Percentiles rank a stretch among this genome's conserved stretches.
These are phyloP conservation scores for Melanotaenia boesemani DNA, from an alignment of 2,797 vertebrate genomes.

Conservation along the genomic window DNA sequence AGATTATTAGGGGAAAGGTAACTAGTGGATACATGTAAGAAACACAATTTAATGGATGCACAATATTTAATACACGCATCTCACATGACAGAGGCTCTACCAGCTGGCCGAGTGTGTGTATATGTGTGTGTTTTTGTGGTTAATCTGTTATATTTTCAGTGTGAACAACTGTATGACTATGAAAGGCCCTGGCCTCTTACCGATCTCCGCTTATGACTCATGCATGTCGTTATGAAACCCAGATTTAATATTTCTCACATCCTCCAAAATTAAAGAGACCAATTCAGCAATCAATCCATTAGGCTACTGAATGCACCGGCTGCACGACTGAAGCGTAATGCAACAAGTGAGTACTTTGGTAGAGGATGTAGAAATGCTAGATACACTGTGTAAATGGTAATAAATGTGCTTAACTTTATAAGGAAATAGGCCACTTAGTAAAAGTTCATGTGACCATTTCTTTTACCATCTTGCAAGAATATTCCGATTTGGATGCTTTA, in stretches of 20 bases:
- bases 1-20: not conserved
- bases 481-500: not conserved
- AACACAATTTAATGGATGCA: not conserved
- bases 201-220: constrained; percentile 81
- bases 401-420: not conserved
- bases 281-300: constrained; percentile 12
- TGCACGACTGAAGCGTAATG: not conserved
- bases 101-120: constrained; percentile 16
- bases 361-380: not conserved
- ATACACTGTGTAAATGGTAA: not conserved
- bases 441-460: not conserved
- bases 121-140: constrained; percentile 48
- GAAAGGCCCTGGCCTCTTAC: constrained; percentile 70
- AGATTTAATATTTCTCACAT: constrained; percentile 76
- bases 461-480: not conserved
- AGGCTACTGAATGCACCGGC: not conserved
- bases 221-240: constrained; percentile 58
- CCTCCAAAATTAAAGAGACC: constrained; percentile 61
- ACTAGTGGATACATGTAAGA: too few species aligned
- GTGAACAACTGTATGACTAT: constrained; percentile 56
- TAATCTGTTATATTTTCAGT: constrained; percentile 60
- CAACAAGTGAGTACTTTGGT: too few species aligned
- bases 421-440: not conserved
- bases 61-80: not conserved
- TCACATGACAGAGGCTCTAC: not conserved